These are phyloP conservation scores for Phodopus roborovskii DNA, from an alignment of 2,113 vertebrate species.

Conservation along the genomic window DNA sequence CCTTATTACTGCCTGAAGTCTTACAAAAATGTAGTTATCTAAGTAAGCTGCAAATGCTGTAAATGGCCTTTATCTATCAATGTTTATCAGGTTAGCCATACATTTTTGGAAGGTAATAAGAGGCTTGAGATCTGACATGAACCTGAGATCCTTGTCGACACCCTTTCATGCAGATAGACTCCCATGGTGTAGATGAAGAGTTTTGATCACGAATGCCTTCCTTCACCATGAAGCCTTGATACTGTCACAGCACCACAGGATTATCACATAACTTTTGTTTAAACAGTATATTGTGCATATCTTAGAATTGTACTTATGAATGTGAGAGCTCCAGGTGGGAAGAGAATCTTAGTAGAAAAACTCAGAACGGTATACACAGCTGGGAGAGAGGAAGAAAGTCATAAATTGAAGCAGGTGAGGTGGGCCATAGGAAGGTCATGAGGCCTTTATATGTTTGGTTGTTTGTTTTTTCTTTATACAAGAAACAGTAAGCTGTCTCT, in stretches of 20 bases:
- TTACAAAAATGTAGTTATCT: constrained; percentile 34
- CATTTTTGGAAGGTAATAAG: constrained; percentile 11
- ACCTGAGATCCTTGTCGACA: background rate
- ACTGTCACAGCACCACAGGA: background rate
- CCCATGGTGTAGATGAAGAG: background rate
- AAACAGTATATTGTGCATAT: background rate
- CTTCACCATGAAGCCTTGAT: background rate
- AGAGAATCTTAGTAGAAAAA: background rate
- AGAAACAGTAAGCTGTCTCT: background rate
- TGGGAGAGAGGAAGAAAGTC: background rate
- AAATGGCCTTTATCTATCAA: background rate
- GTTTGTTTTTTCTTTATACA: background rate
- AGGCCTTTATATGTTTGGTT: background rate
- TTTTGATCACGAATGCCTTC: background rate
- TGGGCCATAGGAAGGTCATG: background rate
- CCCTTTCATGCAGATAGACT: constrained; percentile 25
- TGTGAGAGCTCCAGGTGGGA: background rate
- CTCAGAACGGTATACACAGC: background rate
- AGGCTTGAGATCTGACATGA: constrained; percentile 2
- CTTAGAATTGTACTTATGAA: background rate
- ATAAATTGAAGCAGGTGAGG: constrained; percentile 3
- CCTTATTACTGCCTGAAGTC: background rate
- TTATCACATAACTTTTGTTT: background rate
- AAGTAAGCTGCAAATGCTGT: background rate
- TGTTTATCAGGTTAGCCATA: background rate